Percentiles rank a stretch among this genome's conserved stretches.
These are phyloP conservation scores for Oryzias woworae DNA, from an alignment of 2,113 vertebrate species.

Conservation along the genomic window DNA sequence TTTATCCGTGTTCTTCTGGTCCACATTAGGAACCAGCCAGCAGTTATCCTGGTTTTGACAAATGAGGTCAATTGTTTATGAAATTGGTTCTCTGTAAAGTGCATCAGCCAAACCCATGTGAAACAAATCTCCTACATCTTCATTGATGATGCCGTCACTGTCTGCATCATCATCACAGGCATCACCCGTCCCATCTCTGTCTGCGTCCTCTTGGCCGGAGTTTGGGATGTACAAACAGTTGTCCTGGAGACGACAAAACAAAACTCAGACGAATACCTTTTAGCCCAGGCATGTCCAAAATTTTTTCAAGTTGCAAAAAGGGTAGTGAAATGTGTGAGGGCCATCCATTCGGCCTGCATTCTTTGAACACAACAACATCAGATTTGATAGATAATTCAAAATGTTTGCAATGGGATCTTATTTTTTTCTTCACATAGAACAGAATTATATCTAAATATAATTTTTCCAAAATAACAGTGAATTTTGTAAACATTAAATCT, in stretches of 20 bases:
- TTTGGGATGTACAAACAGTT: slow-evolving; percentile 95
- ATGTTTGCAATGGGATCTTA: too few relatives aligned
- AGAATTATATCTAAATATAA: too few relatives aligned
- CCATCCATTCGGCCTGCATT: too few relatives aligned
- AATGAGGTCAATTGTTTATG: not conserved
- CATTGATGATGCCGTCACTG: slow-evolving; percentile 88
- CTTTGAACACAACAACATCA: too few relatives aligned
- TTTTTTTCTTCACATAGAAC: too few relatives aligned
- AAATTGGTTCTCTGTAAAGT: not conserved
- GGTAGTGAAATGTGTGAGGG: too few relatives aligned
- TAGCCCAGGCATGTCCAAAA: not conserved
- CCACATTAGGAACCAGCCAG: slow-evolving; percentile 85
- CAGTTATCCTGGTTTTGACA: slow-evolving; percentile 89
- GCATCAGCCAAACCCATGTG: not conserved
- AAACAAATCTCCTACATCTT: slow-evolving; percentile 75
- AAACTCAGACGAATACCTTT: not conserved
- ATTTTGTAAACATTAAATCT: too few relatives aligned
- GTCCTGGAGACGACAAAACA: slow-evolving; percentile 78
- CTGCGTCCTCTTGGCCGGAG: slow-evolving; percentile 96
- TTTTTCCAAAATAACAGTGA: too few relatives aligned
- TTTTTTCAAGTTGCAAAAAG: too few relatives aligned
- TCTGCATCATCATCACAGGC: slow-evolving; percentile 94
- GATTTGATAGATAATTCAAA: too few relatives aligned
- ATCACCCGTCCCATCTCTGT: slow-evolving; percentile 87
- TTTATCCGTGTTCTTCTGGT: slow-evolving; percentile 91